Evolutionary conservation across 2,888 invertebrate species (phyloP), one percentile per base, ranked within the genome.

Genomic region (Apeira syringaria): DNA sequence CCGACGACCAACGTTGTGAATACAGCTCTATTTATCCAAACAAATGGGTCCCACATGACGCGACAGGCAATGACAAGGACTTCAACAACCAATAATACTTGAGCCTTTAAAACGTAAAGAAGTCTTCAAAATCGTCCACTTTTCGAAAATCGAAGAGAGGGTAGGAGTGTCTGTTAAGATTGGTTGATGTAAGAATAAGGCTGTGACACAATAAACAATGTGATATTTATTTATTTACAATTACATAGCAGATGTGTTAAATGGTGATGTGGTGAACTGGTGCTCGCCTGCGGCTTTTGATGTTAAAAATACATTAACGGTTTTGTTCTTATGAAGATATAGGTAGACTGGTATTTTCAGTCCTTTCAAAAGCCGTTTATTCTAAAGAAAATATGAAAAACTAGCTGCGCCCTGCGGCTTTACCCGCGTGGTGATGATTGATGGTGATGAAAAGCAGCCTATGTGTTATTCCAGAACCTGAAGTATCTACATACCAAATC

Each of bases 11-110:
- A 51, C 61, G 68, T 63, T 67, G 68, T 74, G 68, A 68, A 71
- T 67, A 68, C 70, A 58, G 53, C 80, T 80, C 79, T 86, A 86
- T 85, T 84, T 84, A 85, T 69, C 69, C 74, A 78, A 76, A 82
- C 86, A 84, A 88, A 82, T 83, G 85, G 69, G 59, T 59, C 61
- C 74, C 87, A 88, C 74, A 88, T 88, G 87, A 76, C 80, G 81
- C 74, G 77, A 68, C 74, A 69, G 61, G 51, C 72, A 84, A 61
- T 84, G 87, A 88, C 87, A 88, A 86, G 86, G 85, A 50, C 80
- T 69, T 43, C 31, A 20, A 34, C 26, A 36, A 56, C 85, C 74
- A 78, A 4, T 11, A 2, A 57, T 56, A 15, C 2, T 10, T 43
- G 74, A 68, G 17, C 71, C 35, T 20, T 48, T 24, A 13, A 5